Conservation (phyloP, 2,888 invertebrate species). For the Graphium colonna region DNA sequence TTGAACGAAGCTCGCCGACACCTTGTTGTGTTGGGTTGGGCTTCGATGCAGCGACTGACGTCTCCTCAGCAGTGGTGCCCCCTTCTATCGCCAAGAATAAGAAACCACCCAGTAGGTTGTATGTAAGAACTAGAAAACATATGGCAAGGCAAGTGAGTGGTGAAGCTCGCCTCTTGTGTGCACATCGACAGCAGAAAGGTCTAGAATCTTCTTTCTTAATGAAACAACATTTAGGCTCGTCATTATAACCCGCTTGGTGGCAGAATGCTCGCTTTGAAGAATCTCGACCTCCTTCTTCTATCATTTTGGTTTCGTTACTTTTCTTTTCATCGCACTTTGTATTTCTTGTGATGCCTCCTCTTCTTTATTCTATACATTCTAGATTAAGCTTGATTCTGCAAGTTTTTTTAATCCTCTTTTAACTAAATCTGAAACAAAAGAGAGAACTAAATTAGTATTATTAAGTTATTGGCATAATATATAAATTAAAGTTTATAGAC, state of each 20-base stretch:
- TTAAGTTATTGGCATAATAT: background rate
- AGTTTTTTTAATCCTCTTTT: too few species aligned
- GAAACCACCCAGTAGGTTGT: constrained; percentile 95
- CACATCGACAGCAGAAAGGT: constrained; percentile 71
- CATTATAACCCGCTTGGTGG: constrained; percentile 30
- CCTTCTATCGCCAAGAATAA: constrained; percentile 93
- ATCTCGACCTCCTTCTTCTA: constrained; percentile 41
- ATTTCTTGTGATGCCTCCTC: constrained; percentile 52
- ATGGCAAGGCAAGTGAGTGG: constrained; percentile 90
- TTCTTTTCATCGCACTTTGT: constrained; percentile 53
- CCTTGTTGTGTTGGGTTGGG: constrained; percentile 79
- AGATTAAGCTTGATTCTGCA: constrained; percentile 24
- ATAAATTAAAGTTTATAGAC: background rate
- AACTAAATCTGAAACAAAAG: constrained; percentile 35
- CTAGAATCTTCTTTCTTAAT: constrained; percentile 36
- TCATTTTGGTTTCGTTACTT: constrained; percentile 37
- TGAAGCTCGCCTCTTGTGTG: constrained; percentile 64
- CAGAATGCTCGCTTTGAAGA: constrained; percentile 36
- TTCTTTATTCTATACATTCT: constrained; percentile 49
- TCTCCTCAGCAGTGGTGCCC: constrained; percentile 73
- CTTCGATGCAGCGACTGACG: constrained; percentile 83
- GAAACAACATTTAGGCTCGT: constrained; percentile 44
- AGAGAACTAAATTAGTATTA: background rate
- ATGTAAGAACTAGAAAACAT: constrained; percentile 91
- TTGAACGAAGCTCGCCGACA: constrained; percentile 81